Base-by-base conservation (phyloP, 2,797 vertebrate genomes). In the Cheirogaleus major region DNA sequence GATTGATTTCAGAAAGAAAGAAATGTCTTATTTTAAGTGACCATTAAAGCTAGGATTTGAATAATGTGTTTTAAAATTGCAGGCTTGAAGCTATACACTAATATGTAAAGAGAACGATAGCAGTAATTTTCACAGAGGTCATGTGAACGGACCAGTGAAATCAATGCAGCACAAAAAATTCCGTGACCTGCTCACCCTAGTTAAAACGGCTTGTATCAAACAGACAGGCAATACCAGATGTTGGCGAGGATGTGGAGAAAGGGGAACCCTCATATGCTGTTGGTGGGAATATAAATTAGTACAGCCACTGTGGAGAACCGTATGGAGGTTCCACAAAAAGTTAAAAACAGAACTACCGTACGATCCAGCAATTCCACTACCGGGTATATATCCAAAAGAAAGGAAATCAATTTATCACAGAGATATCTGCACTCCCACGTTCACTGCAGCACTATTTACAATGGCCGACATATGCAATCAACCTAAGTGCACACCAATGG, bases 11-110 rank as follows among this genome's bases (percentile, higher is more conserved):
- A 87, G 63, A 95, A 92, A 79, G 78, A 83, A 89, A 93, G 38
- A 85, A 79, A 55, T 61, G 85, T 22, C 61, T 95, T 70, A 72
- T 65, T 93, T 91, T 70, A 83, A 85, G 72, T 89, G 93, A 93
- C 27, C 72, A 65, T 89, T 90, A 88, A 84, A 90, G 35, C 17
- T 63, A 79, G 61, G 30, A 59, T 92, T 96, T 96, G 57, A 97
- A 89, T 90, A 92, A 92, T 52, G 43, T 73, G 50, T 86, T 97
- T 88, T 83, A 82, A 95, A 97, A 97, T 97, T 80, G 91, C 5
- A 92, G 57, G 55, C 55, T 75, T 79, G 76, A 92, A 96, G 35
- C 50, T 90, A 55, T 48, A 67, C 30, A 38, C 50, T 89, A 80
- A 86, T 70, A 90, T 48, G 14, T 50, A 93, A 83, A 91, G 43